Evolutionary conservation across 30 jellyfish, hydroid and myxozoan genomes (phyloP), one percentile per base, ranked within the genome.

Genomic region (Pelagia noctiluca): DNA sequence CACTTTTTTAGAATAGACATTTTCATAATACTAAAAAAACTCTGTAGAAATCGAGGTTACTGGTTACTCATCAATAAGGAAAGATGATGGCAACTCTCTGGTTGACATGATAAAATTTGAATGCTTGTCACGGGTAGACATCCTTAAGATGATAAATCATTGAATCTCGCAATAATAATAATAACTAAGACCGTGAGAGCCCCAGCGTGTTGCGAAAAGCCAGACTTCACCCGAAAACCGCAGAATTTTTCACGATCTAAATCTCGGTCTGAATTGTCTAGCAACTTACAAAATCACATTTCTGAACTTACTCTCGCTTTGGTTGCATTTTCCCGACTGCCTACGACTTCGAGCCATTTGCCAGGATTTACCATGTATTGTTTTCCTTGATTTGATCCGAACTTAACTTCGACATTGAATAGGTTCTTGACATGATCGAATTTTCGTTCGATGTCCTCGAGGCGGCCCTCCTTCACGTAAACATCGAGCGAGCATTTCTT

Each of bases 331-430:
- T 78, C 96, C 61, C 89, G 64, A 24, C 81, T 63, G 10, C 98
- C 98, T 38, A 69, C 76, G 19, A 93, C 91, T 60, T 87, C 97
- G 50, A 85, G 66, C 98, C 98, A 93, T 64, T 70, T 75, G 67
- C 98, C 98, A 42, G 98, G 96, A 71, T 48, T 85, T 25, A 90
- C 96, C 98, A 93, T 93, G 63, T 71, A 93, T 84, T 93, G 98
- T 67, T 93, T 93, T 85, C 98, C 98, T 42, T 75, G 88, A 25
- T 49, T 30, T 35, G 97, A 85, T 37, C 97, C 95, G 63, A 78
- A 81, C 65, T 78, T 82, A 50, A 93, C 80, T 50, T 86, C 98
- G 38, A 93, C 98, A 80, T 82, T 86, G 73, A 93, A 93, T 57
- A 93, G 90, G 37, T 81, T 62, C 28, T 71, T 65, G 31, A 93